Conservation (phyloP, 2,797 vertebrate species). For the Garrulus glandarius region DNA sequence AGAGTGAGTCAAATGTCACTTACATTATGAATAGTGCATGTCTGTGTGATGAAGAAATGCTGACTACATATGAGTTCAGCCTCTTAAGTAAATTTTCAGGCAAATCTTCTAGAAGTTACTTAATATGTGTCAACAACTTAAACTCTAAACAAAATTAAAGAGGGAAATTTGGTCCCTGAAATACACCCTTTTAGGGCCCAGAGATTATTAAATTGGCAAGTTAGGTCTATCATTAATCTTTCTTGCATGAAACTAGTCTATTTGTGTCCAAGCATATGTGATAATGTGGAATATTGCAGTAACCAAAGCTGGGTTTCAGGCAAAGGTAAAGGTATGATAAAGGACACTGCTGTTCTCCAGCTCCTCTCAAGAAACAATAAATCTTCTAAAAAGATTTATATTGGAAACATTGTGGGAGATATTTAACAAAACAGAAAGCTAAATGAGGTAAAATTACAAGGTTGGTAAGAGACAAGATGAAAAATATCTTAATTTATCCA, state of each 20-base stretch:
- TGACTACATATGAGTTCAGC: conserved; percentile 59
- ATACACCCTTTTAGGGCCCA: conserved; percentile 31
- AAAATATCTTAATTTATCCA: background rate
- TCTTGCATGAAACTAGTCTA: background rate
- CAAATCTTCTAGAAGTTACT: conserved; percentile 57
- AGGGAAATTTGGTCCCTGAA: conserved; percentile 37
- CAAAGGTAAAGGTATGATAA: background rate
- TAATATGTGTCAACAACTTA: conserved; percentile 60
- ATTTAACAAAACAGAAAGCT: background rate
- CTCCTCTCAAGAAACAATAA: background rate
- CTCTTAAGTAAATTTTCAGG: conserved; percentile 54
- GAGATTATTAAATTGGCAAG: conserved; percentile 36
- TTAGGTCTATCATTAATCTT: background rate
- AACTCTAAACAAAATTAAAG: conserved; percentile 52
- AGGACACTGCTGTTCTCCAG: background rate
- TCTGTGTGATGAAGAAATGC: conserved; percentile 65
- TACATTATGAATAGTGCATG: conserved; percentile 51
- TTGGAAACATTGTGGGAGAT: background rate
- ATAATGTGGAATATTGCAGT: background rate
- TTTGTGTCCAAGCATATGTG: background rate
- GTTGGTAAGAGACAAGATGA: background rate
- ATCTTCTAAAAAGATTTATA: background rate
- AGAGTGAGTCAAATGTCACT: conserved; percentile 66
- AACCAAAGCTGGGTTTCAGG: background rate
- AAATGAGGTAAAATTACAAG: background rate